Evolutionary conservation across 2,888 invertebrate genomes (phyloP).

Genomic region (Tenthredo mesomela): DNA sequence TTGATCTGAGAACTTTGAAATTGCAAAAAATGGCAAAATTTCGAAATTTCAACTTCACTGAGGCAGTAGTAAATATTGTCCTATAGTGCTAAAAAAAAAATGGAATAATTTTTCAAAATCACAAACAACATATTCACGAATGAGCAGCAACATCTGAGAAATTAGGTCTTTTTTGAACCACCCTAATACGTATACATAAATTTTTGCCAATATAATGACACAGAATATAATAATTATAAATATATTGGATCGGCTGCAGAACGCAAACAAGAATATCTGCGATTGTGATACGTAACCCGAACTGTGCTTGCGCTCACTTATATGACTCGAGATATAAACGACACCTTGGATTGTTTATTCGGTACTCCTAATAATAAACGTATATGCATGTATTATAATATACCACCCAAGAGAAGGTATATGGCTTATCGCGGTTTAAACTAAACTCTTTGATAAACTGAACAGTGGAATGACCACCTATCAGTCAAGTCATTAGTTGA

Average conservation of each 20-base stretch:
- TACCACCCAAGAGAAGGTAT: slow-evolving; percentile 2
- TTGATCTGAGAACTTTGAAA: no score
- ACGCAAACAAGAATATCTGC: not conserved
- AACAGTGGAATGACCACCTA: not conserved
- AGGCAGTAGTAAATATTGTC: no score
- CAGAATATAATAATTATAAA: not conserved
- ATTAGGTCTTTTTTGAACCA: no score
- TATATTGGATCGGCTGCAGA: not conserved
- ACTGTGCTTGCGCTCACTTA: not conserved
- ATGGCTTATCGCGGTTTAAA: slow-evolving; percentile 6
- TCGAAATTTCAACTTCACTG: no score
- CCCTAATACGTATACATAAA: no score
- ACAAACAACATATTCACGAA: no score
- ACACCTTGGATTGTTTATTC: slow-evolving; percentile 35
- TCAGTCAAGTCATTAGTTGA: not conserved
- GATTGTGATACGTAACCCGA: slow-evolving; percentile 9
- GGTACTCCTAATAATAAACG: not conserved
- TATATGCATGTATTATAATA: not conserved
- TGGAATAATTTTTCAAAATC: no score
- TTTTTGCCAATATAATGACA: not conserved
- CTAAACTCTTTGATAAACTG: not conserved
- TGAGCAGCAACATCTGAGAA: no score
- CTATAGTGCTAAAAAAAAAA: no score
- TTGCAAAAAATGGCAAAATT: no score
- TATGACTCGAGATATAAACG: not conserved